Base-by-base conservation (phyloP, 2,797 vertebrate genomes). In the Sciurus carolinensis region DNA sequence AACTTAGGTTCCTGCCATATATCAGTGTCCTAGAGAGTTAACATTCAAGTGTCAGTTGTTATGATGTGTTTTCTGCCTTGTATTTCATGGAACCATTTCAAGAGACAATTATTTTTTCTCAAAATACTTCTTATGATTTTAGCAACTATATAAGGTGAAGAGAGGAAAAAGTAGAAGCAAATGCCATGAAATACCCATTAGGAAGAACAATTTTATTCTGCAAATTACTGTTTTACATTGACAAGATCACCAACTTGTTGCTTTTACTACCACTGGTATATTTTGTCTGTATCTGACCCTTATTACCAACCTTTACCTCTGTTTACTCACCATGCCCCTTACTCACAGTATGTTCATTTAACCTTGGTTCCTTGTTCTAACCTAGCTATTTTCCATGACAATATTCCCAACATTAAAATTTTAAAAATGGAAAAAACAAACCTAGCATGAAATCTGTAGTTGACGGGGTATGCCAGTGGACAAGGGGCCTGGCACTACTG, bases 61-160 rank as follows among this genome's bases (percentile, higher is more conserved):
- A 39, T 77, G 10, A 50, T 87, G 26, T 18, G 42, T 75, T 69
- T 86, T 90, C n/a, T 76, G 36, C 4, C 47, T 59, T 59, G 83
- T n/a, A n/a, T 33, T 89, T 59, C 72, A 85, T 88, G 59, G 22
- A 66, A 91, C 57, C 22, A 59, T 84, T 22, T 90, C 7, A 36
- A 28, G 14, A 77, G 36, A 67, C 8, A 95, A 24, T 3, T 91
- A 42, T 30, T 89, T 69, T 47, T 82, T 82, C 62, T 89, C 30
- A 73, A 93, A 95, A 73, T 33, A 54, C 13, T 52, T 12, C 8
- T 81, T 36, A 22, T 62, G 11, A 3, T 71, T 92, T 94, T 95
- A 71, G 80, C 84, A 13, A 13, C 0, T 69, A 6, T 66, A 87
- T 52, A 30, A 95, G 8, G n/a, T 84, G 90, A 89, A 87, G 33